Evolutionary conservation across 2,888 invertebrate species (phyloP).

Genomic region (Brenthis ino): DNA sequence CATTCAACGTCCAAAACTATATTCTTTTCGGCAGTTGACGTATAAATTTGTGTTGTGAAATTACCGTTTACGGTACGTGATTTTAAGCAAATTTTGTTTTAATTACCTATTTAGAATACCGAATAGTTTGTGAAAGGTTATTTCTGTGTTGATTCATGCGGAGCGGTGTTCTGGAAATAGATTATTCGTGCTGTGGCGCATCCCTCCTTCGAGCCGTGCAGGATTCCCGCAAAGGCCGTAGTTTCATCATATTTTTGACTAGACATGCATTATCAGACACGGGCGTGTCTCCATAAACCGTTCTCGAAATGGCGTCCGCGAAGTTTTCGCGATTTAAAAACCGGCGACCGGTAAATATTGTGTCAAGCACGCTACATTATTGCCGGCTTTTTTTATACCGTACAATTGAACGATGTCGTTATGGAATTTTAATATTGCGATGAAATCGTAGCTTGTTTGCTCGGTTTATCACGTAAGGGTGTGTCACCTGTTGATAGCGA

Average conservation of each 20-base stretch:
- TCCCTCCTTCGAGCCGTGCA: conserved; percentile 65
- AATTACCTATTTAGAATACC: conserved; percentile 66
- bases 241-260: conserved; percentile 42
- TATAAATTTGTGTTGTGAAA: conserved; percentile 72
- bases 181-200: conserved; percentile 72
- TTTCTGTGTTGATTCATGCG: conserved; percentile 82
- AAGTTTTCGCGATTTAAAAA: conserved; percentile 71
- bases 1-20: conserved; percentile 60
- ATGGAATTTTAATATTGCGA: conserved; percentile 6
- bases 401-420: background rate
- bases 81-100: conserved; percentile 60
- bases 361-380: conserved; percentile 53
- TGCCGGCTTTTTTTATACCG: conserved; percentile 7
- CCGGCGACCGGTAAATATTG: conserved; percentile 74
- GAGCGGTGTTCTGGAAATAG: conserved; percentile 80
- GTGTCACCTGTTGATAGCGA: conserved; percentile 75
- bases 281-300: conserved; percentile 71
- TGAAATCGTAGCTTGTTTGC: background rate
- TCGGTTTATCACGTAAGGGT: conserved; percentile 55
- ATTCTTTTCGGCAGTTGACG: conserved; percentile 56
- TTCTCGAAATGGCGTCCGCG: conserved; percentile 77
- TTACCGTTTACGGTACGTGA: conserved; percentile 78
- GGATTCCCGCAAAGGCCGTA: conserved; percentile 62
- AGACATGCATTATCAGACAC: conserved; percentile 45
- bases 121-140: conserved; percentile 78